Percentiles rank a stretch among this genome's conserved stretches.
Evolutionary conservation across 2,888 invertebrate genomes (phyloP).

Genomic region (Sphaerophoria rueppellii): DNA sequence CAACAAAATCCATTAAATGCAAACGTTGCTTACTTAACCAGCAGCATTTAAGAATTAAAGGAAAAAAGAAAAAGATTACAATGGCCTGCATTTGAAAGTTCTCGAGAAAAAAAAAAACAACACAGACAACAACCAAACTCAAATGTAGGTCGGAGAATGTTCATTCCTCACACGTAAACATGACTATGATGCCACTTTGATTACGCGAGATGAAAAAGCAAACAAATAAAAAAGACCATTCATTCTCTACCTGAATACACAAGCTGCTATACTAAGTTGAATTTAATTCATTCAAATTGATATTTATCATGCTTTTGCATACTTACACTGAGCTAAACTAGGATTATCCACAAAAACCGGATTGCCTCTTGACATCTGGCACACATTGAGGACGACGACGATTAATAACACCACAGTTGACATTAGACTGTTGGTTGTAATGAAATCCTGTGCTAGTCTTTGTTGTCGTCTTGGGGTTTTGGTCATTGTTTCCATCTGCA

Average conservation of each 20-base stretch:
- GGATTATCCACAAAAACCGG: slow-evolving; percentile 82
- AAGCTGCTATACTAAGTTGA: not conserved
- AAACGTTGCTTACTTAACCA: slow-evolving; percentile 55
- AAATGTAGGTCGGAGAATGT: slow-evolving; percentile 67
- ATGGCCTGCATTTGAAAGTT: slow-evolving; percentile 53
- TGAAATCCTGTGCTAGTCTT: slow-evolving; percentile 55
- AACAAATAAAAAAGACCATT: slow-evolving; percentile 18
- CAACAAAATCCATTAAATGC: not conserved
- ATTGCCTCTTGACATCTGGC: slow-evolving; percentile 77
- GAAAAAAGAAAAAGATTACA: slow-evolving; percentile 15
- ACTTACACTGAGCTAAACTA: slow-evolving; percentile 82
- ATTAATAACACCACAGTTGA: slow-evolving; percentile 64
- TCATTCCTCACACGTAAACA: slow-evolving; percentile 56
- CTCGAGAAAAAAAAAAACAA: slow-evolving; percentile 18
- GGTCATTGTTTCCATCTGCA: slow-evolving; percentile 78
- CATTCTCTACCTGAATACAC: slow-evolving; percentile 45
- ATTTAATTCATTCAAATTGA: slow-evolving; percentile 36
- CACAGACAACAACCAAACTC: not conserved
- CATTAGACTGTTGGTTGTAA: slow-evolving; percentile 26
- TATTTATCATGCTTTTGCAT: slow-evolving; percentile 48
- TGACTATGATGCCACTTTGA: slow-evolving; percentile 58
- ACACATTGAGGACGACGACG: slow-evolving; percentile 74
- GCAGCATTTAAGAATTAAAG: slow-evolving; percentile 33
- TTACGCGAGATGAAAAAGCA: slow-evolving; percentile 54
- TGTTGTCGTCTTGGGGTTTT: slow-evolving; percentile 64